Evolutionary conservation across 1,140 invertebrate species (phyloP).

Genomic region (Potamilus streckersoni): DNA sequence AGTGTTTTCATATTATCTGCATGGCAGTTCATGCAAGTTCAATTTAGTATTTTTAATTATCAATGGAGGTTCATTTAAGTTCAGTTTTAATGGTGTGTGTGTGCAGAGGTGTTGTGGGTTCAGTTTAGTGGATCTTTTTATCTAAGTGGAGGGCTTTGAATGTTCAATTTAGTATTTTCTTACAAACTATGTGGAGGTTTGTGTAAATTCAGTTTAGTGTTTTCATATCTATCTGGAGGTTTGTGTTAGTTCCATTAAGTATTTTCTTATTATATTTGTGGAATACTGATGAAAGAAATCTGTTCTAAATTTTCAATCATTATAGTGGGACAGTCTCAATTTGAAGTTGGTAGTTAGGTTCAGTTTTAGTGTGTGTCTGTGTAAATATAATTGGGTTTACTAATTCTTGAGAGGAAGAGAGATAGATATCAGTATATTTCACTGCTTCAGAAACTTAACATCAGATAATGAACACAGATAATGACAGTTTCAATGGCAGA

Average conservation of each 20-base stretch:
- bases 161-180: background rate
- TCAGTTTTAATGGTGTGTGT: conserved; percentile 28
- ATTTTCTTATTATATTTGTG: too few relatives aligned
- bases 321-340: too few relatives aligned
- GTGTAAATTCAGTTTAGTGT: conserved; percentile 50
- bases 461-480: too few relatives aligned
- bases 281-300: too few relatives aligned
- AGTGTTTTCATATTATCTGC: background rate
- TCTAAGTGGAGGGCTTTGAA: background rate
- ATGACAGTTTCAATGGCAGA: too few relatives aligned
- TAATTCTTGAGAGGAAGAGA: too few relatives aligned
- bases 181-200: conserved; percentile 61
- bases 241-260: background rate
- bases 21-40: background rate
- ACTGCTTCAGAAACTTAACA: too few relatives aligned
- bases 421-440: too few relatives aligned
- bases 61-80: background rate
- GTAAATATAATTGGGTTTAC: too few relatives aligned
- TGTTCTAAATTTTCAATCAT: too few relatives aligned
- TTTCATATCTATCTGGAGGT: background rate
- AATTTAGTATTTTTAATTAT: background rate
- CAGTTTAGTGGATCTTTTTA: background rate
- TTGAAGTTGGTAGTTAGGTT: too few relatives aligned
- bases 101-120: conserved; percentile 63
- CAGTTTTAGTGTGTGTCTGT: too few relatives aligned